These are phyloP conservation scores for Neodiprion pinetum DNA, from an alignment of 1,140 invertebrate genomes.

Conservation along the genomic window DNA sequence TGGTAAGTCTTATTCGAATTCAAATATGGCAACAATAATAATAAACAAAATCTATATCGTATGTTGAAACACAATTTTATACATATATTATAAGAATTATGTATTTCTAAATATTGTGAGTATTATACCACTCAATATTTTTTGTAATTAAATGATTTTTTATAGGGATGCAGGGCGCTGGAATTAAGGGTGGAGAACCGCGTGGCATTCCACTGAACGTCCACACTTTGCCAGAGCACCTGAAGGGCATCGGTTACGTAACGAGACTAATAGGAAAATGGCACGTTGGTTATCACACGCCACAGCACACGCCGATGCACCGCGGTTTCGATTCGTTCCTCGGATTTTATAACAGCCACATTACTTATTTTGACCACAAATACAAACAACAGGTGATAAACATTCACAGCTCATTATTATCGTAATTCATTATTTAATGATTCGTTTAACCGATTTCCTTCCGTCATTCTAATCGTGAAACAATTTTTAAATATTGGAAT, in stretches of 20 bases:
- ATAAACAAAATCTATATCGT: too few relatives aligned
- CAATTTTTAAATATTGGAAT: too few relatives aligned
- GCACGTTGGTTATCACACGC: constrained; percentile 71
- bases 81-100: too few relatives aligned
- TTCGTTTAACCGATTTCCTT: too few relatives aligned
- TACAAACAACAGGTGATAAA: constrained; percentile 54
- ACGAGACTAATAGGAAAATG: constrained; percentile 77
- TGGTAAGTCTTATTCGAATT: too few relatives aligned
- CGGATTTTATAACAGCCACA: constrained; percentile 70
- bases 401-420: neutral
- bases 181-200: constrained; percentile 62
- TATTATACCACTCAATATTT: too few relatives aligned
- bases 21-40: too few relatives aligned
- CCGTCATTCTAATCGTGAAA: too few relatives aligned
- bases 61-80: too few relatives aligned
- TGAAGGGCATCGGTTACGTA: constrained; percentile 65
- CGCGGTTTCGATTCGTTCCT: constrained; percentile 73
- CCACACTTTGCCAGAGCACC: constrained; percentile 65
- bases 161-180: constrained; percentile 67
- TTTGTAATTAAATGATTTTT: too few relatives aligned
- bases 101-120: too few relatives aligned
- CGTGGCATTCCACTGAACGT: constrained; percentile 65
- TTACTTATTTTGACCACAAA: constrained; percentile 71
- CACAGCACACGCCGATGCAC: constrained; percentile 66
- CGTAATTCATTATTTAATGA: neutral